These are phyloP conservation scores for Petromus typicus DNA, from an alignment of 2,113 vertebrate genomes.

Conservation along the genomic window DNA sequence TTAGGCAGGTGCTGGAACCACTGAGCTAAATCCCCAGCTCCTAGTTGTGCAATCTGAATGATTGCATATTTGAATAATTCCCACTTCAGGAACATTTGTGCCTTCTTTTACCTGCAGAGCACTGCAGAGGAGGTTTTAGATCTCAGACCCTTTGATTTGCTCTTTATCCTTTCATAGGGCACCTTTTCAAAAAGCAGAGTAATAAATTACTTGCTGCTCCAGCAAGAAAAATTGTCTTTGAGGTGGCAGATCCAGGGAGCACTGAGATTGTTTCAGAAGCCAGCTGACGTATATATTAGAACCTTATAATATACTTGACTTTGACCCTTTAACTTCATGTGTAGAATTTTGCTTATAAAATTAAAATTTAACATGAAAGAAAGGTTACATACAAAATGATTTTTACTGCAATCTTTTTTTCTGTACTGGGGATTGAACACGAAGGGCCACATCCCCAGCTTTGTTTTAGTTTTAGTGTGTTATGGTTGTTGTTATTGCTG, in stretches of 20 bases:
- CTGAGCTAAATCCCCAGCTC: no score
- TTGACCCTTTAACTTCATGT: not conserved
- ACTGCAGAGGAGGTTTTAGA: not conserved
- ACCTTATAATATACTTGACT: not conserved
- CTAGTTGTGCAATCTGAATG: not conserved
- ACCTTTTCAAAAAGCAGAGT: not conserved
- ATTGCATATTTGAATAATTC: not conserved
- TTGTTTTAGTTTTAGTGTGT: not conserved
- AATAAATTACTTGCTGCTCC: not conserved
- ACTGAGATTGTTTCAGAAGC: not conserved
- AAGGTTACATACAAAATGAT: not conserved
- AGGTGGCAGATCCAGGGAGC: not conserved
- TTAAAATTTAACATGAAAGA: conserved; percentile 37
- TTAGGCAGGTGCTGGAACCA: no score
- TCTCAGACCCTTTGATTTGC: not conserved
- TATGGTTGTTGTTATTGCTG: not conserved
- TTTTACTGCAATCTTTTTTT: not conserved
- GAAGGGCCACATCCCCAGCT: not conserved
- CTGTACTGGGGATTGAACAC: not conserved
- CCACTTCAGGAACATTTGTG: not conserved
- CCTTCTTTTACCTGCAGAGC: not conserved
- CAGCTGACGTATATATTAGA: not conserved
- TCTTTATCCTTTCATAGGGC: not conserved
- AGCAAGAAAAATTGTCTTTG: not conserved
- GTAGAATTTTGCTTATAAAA: conserved; percentile 15